Evolutionary conservation across 2,797 vertebrate species (phyloP), one percentile per base, ranked within the genome.

Genomic region (Enteromius mattozi): DNA sequence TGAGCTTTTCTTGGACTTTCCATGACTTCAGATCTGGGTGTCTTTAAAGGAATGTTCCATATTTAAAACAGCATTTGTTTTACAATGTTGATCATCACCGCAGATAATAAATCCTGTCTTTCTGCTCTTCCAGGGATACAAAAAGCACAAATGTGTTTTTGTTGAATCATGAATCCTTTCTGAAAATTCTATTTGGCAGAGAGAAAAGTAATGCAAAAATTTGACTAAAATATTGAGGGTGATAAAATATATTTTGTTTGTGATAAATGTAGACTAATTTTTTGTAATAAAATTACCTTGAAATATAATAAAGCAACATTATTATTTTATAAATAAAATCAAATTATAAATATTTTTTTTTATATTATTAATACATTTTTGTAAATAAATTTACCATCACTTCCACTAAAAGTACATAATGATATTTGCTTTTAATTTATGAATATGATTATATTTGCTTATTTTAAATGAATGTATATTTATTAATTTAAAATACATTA

Each of bases 1-100:
- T 30, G 80, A 51, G 72, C 74, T 86, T 82, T 86, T 68, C 80
- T 85, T 83, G 82, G 85, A 49, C 54, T 81, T 77, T 81, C 84
- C 84, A 69, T 68, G 75, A 70, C 76, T 82, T 82, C 9, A 85
- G 76, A 80, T 80, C 72, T 74, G 66, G 56, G 66, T 74, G 74
- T 56, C 69, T 65, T 63, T 49, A 63, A 74, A 74, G 80, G 33
- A 74, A 74, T 49, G 42, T 24, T 74, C 56, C 14, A 33, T 10
- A 21, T 81, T 81, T 24, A 59, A 16, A n/a, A 63, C 54, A 81
- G 35, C 51, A 61, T 69, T 51, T 12, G 63, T 12, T 35, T 24
- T 65, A 79, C 42, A 10, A 42, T 45, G 9, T 21, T 51, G 12
- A 66, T 66, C 42, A 66, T 66, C 42, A 68, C 19, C 17, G 4